Conservation (phyloP, 2,113 vertebrate genomes). For the Ramphastos sulfuratus region DNA sequence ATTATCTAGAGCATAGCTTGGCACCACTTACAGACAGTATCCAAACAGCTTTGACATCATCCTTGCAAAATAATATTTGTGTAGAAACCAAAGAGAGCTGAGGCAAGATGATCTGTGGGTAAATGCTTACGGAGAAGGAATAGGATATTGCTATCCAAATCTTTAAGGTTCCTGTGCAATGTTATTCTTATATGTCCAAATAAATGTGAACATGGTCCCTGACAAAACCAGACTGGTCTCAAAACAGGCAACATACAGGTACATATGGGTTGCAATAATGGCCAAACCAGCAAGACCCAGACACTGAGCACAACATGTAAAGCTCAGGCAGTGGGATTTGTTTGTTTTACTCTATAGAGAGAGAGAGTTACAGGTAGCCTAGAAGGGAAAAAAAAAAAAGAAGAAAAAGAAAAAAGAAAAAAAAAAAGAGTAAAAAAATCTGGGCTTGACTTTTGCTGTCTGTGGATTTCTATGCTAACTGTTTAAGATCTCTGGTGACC, state of each 20-base stretch:
- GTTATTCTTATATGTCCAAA: not conserved
- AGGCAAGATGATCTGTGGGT: not conserved
- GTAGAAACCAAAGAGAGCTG: not conserved
- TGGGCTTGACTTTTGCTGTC: not conserved
- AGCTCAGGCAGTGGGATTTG: not conserved
- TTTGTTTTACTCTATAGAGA: not conserved
- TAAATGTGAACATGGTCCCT: not conserved
- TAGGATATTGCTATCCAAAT: fast-evolving
- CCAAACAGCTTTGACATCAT: not conserved
- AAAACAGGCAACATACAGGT: not conserved
- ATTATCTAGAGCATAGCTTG: not conserved
- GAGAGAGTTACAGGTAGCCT: not conserved
- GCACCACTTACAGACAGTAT: not conserved
- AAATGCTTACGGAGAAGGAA: not conserved
- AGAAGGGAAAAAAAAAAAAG: too few species aligned
- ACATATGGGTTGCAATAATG: not conserved
- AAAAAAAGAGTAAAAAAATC: not conserved
- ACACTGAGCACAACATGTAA: not conserved
- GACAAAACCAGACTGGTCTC: not conserved
- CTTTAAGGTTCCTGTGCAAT: not conserved
- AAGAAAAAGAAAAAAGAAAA: too few species aligned
- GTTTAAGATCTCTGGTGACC: not conserved
- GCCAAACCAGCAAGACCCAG: not conserved
- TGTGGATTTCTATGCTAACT: not conserved
- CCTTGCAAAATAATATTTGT: not conserved